Conservation (phyloP, 2,113 vertebrate genomes). For the Nothoprocta perdicaria region DNA sequence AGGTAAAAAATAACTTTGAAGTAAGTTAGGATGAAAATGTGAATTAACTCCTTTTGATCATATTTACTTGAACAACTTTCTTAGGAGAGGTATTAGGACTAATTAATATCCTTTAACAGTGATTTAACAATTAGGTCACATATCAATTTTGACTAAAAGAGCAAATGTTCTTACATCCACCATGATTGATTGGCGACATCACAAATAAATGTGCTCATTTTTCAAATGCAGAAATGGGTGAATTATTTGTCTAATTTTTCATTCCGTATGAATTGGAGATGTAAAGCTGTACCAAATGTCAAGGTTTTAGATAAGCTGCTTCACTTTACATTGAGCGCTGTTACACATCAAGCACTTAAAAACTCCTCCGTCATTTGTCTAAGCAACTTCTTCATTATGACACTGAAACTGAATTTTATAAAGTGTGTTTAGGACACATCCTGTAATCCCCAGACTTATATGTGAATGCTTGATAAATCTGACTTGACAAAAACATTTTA, state of each 20-base stretch:
- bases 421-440: background rate
- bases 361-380: slow-evolving; percentile 41
- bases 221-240: background rate
- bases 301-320: slow-evolving; percentile 50
- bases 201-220: background rate
- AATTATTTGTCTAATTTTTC: slow-evolving; percentile 19
- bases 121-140: background rate
- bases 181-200: background rate
- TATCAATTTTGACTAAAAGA: background rate
- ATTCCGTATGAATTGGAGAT: background rate
- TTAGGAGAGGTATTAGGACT: background rate
- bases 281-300: slow-evolving; percentile 31
- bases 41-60: background rate
- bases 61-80: background rate
- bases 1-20: background rate
- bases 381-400: slow-evolving; percentile 50
- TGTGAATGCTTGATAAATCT: background rate
- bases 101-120: background rate
- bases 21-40: background rate
- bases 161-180: background rate
- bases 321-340: background rate
- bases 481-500: background rate
- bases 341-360: slow-evolving; percentile 41
- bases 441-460: background rate
- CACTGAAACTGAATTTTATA: slow-evolving; percentile 9